Evolutionary conservation across 53 echinoderm and acorn worm genomes (phyloP).

Genomic region (Hippasteria phrygiana): DNA sequence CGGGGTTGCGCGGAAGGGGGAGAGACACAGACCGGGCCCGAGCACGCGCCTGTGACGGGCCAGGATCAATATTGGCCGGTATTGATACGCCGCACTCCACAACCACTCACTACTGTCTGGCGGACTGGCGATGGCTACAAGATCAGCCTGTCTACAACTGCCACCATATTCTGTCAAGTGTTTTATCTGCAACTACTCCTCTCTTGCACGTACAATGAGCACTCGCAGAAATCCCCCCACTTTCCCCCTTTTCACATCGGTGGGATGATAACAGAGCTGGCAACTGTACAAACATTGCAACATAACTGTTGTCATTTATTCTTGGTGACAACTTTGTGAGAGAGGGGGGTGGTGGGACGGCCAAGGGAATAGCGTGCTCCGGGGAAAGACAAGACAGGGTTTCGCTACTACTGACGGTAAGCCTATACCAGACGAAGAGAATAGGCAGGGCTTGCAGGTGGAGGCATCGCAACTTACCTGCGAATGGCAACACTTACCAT

Average conservation of each 20-base stretch:
- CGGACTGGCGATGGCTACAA: constrained; percentile 22
- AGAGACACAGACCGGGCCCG: constrained; percentile 1
- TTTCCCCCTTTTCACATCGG: constrained; percentile 19
- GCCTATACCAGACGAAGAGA: background rate
- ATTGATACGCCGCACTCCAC: constrained; percentile 40
- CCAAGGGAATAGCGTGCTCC: constrained; percentile 10
- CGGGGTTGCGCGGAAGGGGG: constrained; percentile 26
- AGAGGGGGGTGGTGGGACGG: background rate
- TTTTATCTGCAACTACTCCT: constrained; percentile 26
- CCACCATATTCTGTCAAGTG: constrained; percentile 45
- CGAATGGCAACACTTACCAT: constrained; percentile 47
- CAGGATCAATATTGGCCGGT: constrained; percentile 43
- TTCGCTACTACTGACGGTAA: background rate
- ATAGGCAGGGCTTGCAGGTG: background rate
- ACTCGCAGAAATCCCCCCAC: background rate
- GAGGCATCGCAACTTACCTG: constrained; percentile 33
- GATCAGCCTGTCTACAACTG: background rate
- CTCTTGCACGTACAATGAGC: constrained; percentile 20
- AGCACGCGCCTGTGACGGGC: constrained; percentile 24
- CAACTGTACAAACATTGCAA: constrained; percentile 59
- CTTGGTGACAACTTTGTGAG: constrained; percentile 26
- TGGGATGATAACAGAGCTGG: constrained; percentile 17
- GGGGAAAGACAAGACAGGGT: background rate
- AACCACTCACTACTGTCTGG: constrained; percentile 57
- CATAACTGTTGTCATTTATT: constrained; percentile 49